Percentiles rank a stretch among this genome's conserved stretches.
These are phyloP conservation scores for Enteromius anoplus DNA, from an alignment of 2,797 vertebrate genomes.

Conservation along the genomic window DNA sequence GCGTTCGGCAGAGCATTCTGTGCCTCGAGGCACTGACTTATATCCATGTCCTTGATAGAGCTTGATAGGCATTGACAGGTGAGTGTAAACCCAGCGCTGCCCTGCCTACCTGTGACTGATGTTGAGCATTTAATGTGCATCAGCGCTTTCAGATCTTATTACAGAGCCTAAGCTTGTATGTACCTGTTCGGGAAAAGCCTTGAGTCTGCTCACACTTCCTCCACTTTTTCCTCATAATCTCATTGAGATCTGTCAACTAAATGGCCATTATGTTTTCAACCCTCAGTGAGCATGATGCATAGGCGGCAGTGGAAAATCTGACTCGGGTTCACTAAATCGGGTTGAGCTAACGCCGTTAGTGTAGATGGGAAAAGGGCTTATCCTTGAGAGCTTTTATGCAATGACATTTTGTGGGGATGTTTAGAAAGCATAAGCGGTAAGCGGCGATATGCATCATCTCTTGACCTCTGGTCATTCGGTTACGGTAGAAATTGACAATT, in stretches of 20 bases:
- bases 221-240: constrained; percentile 43
- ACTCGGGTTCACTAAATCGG: constrained; percentile 37
- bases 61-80: constrained; percentile 54
- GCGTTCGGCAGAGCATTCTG: constrained; percentile 29
- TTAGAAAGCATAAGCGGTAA: constrained; percentile 23
- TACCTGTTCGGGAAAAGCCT: constrained; percentile 42
- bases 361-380: constrained; percentile 39
- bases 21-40: constrained; percentile 42
- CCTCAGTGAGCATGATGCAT: constrained; percentile 48
- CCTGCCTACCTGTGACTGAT: constrained; percentile 54
- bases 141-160: constrained; percentile 57
- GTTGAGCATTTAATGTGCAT: constrained; percentile 55
- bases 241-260: constrained; percentile 39
- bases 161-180: constrained; percentile 40
- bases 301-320: constrained; percentile 12
- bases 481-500: constrained; percentile 7
- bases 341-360: constrained; percentile 32
- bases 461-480: background rate
- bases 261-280: constrained; percentile 39
- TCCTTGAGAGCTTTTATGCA: constrained; percentile 33
- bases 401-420: constrained; percentile 26
- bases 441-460: constrained; percentile 20
- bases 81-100: constrained; percentile 46
- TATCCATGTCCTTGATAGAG: constrained; percentile 54
- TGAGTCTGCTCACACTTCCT: constrained; percentile 28